phyloP scores from a whole-genome alignment of 2,888 invertebrate species.

The Tetragonisca angustula region DNA sequence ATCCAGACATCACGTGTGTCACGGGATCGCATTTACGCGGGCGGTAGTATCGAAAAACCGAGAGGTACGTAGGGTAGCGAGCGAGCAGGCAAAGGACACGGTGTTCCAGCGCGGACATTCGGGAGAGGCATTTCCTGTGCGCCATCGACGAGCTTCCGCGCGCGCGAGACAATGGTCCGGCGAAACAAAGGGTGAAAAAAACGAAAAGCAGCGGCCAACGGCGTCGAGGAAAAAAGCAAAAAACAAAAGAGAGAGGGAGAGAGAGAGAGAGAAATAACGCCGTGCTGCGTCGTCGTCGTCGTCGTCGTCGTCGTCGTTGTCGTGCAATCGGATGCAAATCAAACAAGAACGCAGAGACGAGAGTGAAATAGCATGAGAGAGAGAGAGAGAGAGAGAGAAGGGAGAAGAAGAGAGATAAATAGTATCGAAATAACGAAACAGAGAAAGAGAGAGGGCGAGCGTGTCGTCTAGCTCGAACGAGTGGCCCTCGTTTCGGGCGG shows the following conservation, averaged over 20 bases:
- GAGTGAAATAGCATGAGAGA: background rate
- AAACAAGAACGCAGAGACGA: constrained; percentile 38
- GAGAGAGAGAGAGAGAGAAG: background rate
- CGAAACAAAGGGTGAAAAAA: constrained; percentile 24
- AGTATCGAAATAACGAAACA: background rate
- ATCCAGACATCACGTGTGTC: too few species aligned
- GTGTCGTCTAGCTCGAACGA: constrained; percentile 22
- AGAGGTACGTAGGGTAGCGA: background rate
- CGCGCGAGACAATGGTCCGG: constrained; percentile 43
- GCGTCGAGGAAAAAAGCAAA: background rate
- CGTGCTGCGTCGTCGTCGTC: background rate
- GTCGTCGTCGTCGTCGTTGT: background rate
- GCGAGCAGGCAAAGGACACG: constrained; percentile 3
- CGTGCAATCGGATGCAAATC: constrained; percentile 51
- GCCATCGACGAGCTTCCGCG: constrained; percentile 46
- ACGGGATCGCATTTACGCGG: too few species aligned
- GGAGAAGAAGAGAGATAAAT: background rate
- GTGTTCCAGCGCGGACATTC: constrained; percentile 22
- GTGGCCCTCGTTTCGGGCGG: constrained; percentile 28
- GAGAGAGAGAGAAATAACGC: constrained; percentile 9
- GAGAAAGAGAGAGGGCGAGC: background rate
- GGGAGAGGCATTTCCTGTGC: constrained; percentile 24
- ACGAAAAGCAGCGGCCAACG: constrained; percentile 11
- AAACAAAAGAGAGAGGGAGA: background rate
- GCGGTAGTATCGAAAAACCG: background rate